These are phyloP conservation scores for Catagonus wagneri DNA, from an alignment of 2,113 vertebrate genomes.

Conservation along the genomic window DNA sequence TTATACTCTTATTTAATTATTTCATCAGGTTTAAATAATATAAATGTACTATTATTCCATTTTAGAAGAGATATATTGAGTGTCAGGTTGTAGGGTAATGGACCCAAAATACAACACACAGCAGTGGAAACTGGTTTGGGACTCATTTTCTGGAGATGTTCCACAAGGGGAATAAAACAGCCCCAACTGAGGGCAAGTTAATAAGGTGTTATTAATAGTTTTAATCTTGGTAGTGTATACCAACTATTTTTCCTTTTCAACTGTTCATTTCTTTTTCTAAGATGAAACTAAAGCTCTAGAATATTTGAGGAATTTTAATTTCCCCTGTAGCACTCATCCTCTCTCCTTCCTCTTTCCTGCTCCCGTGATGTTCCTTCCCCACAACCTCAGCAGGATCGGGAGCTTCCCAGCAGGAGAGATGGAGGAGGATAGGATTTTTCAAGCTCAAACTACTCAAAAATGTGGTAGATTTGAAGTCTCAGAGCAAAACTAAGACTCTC, in stretches of 20 bases:
- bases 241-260: background rate
- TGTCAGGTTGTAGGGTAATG: background rate
- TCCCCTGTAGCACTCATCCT: fast-evolving
- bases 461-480: slow-evolving; percentile 75
- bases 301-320: slow-evolving; percentile 25
- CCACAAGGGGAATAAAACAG: background rate
- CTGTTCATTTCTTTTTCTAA: background rate
- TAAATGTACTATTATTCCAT: background rate
- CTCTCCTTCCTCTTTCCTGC: background rate
- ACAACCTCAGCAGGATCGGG: slow-evolving; percentile 24
- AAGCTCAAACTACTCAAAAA: slow-evolving; percentile 55
- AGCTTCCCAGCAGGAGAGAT: background rate
- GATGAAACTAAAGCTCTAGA: background rate
- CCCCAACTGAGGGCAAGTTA: background rate
- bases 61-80: background rate
- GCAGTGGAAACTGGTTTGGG: background rate
- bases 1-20: background rate
- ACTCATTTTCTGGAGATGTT: background rate
- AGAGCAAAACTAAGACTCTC: slow-evolving; percentile 75
- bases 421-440: slow-evolving; percentile 52
- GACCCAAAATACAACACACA: background rate
- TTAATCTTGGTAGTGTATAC: background rate
- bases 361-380: background rate
- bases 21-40: background rate
- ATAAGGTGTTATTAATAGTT: background rate